Evolutionary conservation across 2,797 vertebrate genomes (phyloP), one percentile per base, ranked within the genome.

Genomic region (Eurystomus glaucurus): DNA sequence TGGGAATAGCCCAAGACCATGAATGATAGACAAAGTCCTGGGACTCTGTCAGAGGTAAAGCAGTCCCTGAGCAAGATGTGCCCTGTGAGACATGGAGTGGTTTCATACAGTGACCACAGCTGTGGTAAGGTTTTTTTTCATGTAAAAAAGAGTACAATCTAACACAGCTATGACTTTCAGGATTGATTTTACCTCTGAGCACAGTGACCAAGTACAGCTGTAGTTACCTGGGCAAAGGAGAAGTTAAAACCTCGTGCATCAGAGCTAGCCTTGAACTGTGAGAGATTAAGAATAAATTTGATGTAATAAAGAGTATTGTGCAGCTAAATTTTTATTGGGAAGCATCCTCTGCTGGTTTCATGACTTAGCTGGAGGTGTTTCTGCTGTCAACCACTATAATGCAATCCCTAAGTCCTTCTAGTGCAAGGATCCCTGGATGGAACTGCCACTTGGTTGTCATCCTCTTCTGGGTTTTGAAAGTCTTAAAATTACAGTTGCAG

Each of bases 1-100:
- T 61, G 50, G 35, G 54, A 84, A 61, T 20, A 35, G 39, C 14
- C 26, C 7, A 61, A 22, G 39, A 64, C 41, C 52, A 8, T 2
- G 2, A 16, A 28, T 22, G 54, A 37, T 17, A 17, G 2, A 37
- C 31, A 43, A 48, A 55, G 29, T 35, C 43, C 43, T 41, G 17
- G 37, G 35, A 62, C 15, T 37, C 39, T 1, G 3, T 60, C 41
- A 72, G 66, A 74, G 29, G 22, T 10, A n/a, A 26, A 68, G 29
- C 25, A 78, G 43, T 19, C 16, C 39, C 55, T 29, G 29, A 41
- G 41, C 0, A 1, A 57, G 29, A 48, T 0, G 4, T 28, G 14
- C 3, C 14, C 26, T 1, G 1, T 52, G 48, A 50, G 31, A 33
- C 6, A 7, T 6, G 21, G n/a, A 79, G 29, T 43, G 68, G 41